phyloP scores from a whole-genome alignment of 2,888 invertebrate species.

The Toxonevra muliebris region DNA sequence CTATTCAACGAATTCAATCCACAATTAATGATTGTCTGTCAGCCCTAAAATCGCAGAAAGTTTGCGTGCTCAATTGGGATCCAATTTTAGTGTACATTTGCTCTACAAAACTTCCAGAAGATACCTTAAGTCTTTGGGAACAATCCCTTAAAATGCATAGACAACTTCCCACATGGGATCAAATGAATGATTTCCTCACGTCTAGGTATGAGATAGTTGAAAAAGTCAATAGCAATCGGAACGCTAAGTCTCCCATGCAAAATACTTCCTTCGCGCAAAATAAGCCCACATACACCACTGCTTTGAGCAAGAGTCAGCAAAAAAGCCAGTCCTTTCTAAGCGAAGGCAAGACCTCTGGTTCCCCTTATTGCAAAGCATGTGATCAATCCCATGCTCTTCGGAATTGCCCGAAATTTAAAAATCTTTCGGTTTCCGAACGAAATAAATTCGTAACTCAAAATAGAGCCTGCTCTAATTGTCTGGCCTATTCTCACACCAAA shows the following conservation, averaged over 20 bases:
- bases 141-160: constrained; percentile 19
- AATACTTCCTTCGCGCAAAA: too few relatives aligned
- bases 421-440: background rate
- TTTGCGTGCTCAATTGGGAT: constrained; percentile 23
- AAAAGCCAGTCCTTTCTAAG: too few relatives aligned
- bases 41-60: constrained; percentile 2
- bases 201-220: too few relatives aligned
- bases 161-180: constrained; percentile 17
- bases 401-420: constrained; percentile 7
- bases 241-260: too few relatives aligned
- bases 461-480: background rate
- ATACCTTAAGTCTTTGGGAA: constrained; percentile 19
- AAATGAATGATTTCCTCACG: constrained; percentile 27
- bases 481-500: background rate
- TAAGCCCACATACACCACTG: too few relatives aligned
- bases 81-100: constrained; percentile 16
- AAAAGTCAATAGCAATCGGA: too few relatives aligned
- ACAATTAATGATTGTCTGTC: constrained; percentile 15
- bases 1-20: constrained; percentile 3
- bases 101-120: constrained; percentile 20
- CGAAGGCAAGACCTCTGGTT: too few relatives aligned
- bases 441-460: background rate
- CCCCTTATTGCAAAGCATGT: too few relatives aligned
- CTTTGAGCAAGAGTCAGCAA: too few relatives aligned
- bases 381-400: too few relatives aligned